Base-by-base conservation (phyloP, 2,888 invertebrate genomes). In the Synergus umbraculus region DNA sequence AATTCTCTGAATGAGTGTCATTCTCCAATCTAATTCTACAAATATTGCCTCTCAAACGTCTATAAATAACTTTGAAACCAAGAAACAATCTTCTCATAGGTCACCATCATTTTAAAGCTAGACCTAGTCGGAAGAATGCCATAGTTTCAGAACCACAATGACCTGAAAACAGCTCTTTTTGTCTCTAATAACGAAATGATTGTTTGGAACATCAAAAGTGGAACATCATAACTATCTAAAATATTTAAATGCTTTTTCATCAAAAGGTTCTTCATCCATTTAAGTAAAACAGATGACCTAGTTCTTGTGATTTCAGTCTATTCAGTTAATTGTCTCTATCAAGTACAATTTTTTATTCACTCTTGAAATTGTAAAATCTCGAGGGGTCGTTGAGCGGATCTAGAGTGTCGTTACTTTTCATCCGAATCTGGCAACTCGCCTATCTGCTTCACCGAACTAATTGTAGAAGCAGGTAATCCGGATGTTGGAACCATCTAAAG, bases 401-500 rank as follows among this genome's bases (percentile, higher is more conserved):
- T 18, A 10, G 4, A 60, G 22, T 63, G 63, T 63, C 63, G 18
- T 29, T 63, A 63, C 63, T 63, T 63, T 63, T 63, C 63, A 63
- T 63, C 29, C 29, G 13, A 63, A 13, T 63, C 29, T 63, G 63
- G 63, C 63, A 63, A 63, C 13, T 63, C 63, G 63, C 63, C 63
- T 63, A 63, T 63, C 63, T 5, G 29, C 63, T 29, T 63, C 10
- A 63, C 22, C 63, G 22, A 29, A 29, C 63, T 63, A 63, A 63
- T 63, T 63, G 63, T 63, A 63, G 63, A 63, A 63, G 63, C 63
- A 63, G 63, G 29, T 29, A 63, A 63, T 63, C 63, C 29, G 63
- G 63, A 63, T 63, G 63, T 63, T 63, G 63, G 29, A 63, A 63
- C 13, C 29, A 63, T 29, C 29, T 29, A 29, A 63, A 13, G 29